Conservation (phyloP, 23 tunicate species). For the Ascidia mentula region DNA sequence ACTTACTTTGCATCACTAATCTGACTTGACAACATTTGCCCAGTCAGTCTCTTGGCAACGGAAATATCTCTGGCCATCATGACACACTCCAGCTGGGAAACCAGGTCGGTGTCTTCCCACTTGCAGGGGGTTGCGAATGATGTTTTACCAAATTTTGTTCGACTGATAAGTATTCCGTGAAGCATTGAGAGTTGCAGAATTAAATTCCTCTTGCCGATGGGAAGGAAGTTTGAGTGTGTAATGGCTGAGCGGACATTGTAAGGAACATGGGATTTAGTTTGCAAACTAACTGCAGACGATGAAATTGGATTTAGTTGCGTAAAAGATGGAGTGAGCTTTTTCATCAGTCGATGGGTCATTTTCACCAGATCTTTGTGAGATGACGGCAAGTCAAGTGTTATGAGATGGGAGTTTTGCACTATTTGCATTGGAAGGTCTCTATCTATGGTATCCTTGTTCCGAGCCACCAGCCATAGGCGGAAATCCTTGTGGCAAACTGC, state of each 20-base stretch:
- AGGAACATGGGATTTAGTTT: slow-evolving; percentile 16
- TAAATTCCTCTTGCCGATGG: not conserved
- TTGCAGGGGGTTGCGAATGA: slow-evolving; percentile 15
- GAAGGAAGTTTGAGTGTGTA: not conserved
- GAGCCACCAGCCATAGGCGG: slow-evolving; percentile 60
- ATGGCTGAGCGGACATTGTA: slow-evolving; percentile 34
- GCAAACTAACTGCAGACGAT: not conserved
- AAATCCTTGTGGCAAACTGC: slow-evolving; percentile 42
- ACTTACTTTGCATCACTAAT: slow-evolving; percentile 19
- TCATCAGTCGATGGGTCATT: slow-evolving; percentile 23
- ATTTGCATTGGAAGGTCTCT: slow-evolving; percentile 29
- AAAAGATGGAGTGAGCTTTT: not conserved
- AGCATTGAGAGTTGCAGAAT: slow-evolving; percentile 39
- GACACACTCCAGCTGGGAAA: slow-evolving; percentile 1
- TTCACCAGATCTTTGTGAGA: slow-evolving; percentile 43
- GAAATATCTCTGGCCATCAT: not conserved
- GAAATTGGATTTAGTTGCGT: not conserved
- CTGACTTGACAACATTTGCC: slow-evolving; percentile 4
- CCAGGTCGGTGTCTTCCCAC: slow-evolving; percentile 36
- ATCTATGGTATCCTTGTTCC: not conserved
- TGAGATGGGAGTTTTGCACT: slow-evolving; percentile 28
- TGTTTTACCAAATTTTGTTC: slow-evolving; percentile 23
- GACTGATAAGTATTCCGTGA: slow-evolving; percentile 26
- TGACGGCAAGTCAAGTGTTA: slow-evolving; percentile 39
- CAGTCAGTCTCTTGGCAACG: not conserved